A percentile compares a stretch with the other conserved stretches of the same genome.
These are phyloP conservation scores for Sciurus niger DNA, from an alignment of 2,113 vertebrate genomes.

Conservation along the genomic window DNA sequence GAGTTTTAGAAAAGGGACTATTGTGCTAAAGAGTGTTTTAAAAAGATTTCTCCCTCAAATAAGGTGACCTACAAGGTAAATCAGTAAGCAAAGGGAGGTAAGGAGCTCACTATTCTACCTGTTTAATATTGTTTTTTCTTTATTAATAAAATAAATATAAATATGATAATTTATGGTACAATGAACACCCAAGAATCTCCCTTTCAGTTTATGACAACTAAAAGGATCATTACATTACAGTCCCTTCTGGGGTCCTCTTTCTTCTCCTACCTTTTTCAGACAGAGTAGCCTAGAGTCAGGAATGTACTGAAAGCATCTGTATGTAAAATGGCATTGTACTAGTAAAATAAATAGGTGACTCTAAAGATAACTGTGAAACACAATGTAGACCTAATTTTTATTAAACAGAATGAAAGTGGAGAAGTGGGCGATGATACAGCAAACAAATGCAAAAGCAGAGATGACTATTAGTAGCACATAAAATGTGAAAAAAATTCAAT, in stretches of 20 bases:
- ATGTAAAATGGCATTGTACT: background rate
- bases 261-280: background rate
- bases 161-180: background rate
- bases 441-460: background rate
- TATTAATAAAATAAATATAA: background rate
- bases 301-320: background rate
- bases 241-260: background rate
- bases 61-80: background rate
- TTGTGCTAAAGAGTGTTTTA: background rate
- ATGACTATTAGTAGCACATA: background rate
- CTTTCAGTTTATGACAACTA: background rate
- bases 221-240: background rate
- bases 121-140: background rate
- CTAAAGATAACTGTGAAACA: background rate
- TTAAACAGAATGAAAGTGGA: background rate
- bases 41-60: background rate
- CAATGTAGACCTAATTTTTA: conserved; percentile 3
- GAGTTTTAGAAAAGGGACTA: background rate
- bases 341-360: background rate
- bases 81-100: background rate
- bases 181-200: background rate
- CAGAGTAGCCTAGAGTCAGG: background rate
- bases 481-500: background rate
- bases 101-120: background rate
- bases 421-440: background rate